A percentile compares a stretch with the other conserved stretches of the same genome.
These are phyloP conservation scores for Mystacides longicornis DNA, from an alignment of 2,888 invertebrate genomes.

Conservation along the genomic window DNA sequence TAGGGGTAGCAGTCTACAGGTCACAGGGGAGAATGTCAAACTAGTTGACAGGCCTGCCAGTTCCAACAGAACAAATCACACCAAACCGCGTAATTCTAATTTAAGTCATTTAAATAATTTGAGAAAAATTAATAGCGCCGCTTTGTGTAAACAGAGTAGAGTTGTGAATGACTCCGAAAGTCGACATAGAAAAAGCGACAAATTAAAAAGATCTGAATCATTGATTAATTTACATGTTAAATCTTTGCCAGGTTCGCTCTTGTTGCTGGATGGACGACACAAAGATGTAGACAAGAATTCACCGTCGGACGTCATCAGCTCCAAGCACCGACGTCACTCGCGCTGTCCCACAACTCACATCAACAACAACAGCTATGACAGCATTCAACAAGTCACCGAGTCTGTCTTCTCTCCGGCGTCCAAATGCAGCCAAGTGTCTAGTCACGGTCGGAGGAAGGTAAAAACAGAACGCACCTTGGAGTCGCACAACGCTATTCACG, in stretches of 20 bases:
- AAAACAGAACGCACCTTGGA: slow-evolving; percentile 40
- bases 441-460: slow-evolving; percentile 12
- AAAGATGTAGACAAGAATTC: neutral
- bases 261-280: slow-evolving; percentile 9
- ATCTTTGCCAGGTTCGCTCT: slow-evolving; percentile 23
- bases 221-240: slow-evolving; percentile 23
- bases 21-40: neutral
- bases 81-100: neutral
- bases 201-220: slow-evolving; percentile 1
- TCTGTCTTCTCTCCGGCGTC: too few species aligned
- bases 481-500: slow-evolving; percentile 19
- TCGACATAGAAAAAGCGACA: neutral
- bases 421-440: neutral
- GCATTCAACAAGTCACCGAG: too few species aligned
- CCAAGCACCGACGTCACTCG: slow-evolving; percentile 26
- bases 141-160: neutral
- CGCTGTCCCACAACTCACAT: neutral
- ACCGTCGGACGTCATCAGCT: neutral
- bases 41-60: neutral
- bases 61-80: neutral
- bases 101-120: neutral
- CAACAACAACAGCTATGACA: neutral
- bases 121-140: neutral
- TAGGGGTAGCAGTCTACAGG: too few species aligned
- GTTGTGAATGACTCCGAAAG: neutral